A percentile compares a stretch with the other conserved stretches of the same genome.
These are phyloP conservation scores for Falco biarmicus DNA, from an alignment of 2,797 vertebrate genomes.

Conservation along the genomic window DNA sequence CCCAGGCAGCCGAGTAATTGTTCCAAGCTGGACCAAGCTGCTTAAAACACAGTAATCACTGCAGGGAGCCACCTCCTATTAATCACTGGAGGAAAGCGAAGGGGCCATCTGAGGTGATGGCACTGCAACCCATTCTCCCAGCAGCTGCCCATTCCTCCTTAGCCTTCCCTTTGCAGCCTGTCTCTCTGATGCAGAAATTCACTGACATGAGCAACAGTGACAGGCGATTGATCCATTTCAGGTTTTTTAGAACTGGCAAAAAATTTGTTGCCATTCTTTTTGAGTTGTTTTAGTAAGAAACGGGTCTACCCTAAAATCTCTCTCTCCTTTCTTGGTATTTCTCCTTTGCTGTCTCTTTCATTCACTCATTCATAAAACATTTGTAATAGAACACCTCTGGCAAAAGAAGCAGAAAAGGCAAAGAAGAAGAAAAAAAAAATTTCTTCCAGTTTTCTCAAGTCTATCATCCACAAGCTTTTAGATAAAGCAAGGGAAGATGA, in stretches of 20 bases:
- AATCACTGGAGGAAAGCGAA: not conserved
- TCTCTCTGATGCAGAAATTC: not conserved
- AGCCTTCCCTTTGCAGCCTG: not conserved
- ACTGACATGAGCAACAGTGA: rapidly evolving
- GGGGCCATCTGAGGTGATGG: constrained; percentile 29
- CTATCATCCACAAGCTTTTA: not conserved
- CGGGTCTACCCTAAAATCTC: not conserved
- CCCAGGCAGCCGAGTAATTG: constrained; percentile 23
- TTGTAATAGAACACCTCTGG: not conserved
- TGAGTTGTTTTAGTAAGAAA: not conserved
- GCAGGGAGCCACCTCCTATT: constrained; percentile 8
- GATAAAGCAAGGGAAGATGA: not conserved
- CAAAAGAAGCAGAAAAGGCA: not conserved
- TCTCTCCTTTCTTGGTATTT: not conserved
- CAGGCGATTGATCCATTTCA: not conserved
- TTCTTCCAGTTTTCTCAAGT: not conserved
- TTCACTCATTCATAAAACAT: not conserved
- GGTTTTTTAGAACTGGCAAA: not conserved
- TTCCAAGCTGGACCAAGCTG: constrained; percentile 47
- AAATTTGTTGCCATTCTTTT: not conserved
- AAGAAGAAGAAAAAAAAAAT: not conserved
- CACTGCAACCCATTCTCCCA: not conserved
- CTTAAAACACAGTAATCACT: constrained; percentile 51
- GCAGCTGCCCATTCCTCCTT: not conserved
- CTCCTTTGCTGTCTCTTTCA: not conserved